A percentile compares a stretch with the other conserved stretches of the same genome.
These are phyloP conservation scores for Peromyscus californicus DNA, from an alignment of 2,113 vertebrate species.

Conservation along the genomic window DNA sequence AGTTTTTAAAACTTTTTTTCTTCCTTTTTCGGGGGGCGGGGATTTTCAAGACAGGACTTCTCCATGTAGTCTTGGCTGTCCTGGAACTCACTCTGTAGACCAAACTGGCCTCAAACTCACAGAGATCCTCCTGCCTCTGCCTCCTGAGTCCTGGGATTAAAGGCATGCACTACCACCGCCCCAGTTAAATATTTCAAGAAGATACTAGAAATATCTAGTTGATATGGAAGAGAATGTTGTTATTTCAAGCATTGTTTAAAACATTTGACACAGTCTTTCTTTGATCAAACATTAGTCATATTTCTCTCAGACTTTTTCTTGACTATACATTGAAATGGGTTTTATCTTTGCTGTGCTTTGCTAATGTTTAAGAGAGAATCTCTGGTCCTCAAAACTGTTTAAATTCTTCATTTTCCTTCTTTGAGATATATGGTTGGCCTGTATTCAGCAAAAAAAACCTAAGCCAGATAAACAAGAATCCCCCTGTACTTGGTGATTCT, in stretches of 20 bases:
- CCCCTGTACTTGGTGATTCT: not conserved
- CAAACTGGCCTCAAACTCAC: not conserved
- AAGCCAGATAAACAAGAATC: not conserved
- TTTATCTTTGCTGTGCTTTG: not conserved
- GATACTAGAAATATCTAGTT: not conserved
- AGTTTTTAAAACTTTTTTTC: not conserved
- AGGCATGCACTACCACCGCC: not conserved
- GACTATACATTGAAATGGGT: not conserved
- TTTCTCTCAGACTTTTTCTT: not conserved
- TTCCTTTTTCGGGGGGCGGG: not conserved
- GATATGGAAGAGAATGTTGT: not conserved
- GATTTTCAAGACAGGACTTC: not conserved
- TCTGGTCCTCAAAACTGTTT: not conserved
- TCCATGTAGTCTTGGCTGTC: not conserved
- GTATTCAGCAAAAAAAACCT: not conserved
- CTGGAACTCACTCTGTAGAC: not conserved
- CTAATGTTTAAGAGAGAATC: not conserved
- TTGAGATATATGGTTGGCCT: not conserved
- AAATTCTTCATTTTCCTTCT: not conserved
- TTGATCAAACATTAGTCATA: not conserved
- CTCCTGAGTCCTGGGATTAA: not conserved
- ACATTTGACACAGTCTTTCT: not conserved
- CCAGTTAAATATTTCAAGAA: not conserved
- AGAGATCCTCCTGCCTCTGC: not conserved
- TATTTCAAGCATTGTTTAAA: not conserved